Conservation (phyloP, 2,888 invertebrate species). For the Pyrrhia umbra region DNA sequence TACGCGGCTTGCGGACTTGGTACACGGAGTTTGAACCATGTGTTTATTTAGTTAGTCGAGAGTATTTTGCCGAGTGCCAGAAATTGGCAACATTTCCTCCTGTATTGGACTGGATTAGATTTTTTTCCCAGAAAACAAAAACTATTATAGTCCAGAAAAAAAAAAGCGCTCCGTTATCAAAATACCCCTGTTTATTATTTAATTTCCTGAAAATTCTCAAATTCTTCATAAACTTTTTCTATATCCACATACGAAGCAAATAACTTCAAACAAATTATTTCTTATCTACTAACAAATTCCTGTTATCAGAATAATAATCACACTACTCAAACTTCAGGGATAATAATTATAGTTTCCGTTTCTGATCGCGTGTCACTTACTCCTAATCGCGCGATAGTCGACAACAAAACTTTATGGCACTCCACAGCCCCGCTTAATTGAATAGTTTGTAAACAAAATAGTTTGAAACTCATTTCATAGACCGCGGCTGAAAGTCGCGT, state of each 20-base stretch:
- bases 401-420: conserved; percentile 67
- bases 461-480: conserved; percentile 64
- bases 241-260: conserved; percentile 2
- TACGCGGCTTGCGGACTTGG: not conserved
- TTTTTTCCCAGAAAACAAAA: not conserved
- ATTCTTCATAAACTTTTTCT: conserved; percentile 29
- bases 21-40: not conserved
- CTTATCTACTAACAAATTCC: conserved; percentile 12
- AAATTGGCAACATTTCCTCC: not conserved
- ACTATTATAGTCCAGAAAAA: not conserved
- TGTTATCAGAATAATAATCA: conserved; percentile 33
- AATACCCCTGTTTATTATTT: not conserved
- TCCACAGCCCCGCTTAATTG: conserved; percentile 71
- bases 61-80: not conserved
- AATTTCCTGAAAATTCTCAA: not conserved
- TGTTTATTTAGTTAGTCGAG: not conserved
- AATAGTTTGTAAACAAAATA: conserved; percentile 80
- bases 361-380: conserved; percentile 59
- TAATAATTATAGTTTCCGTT: conserved; percentile 35
- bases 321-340: conserved; percentile 15
- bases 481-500: conserved; percentile 58
- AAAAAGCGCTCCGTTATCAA: not conserved
- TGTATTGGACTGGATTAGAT: not conserved
- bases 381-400: conserved; percentile 60
- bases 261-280: conserved; percentile 22